Evolutionary conservation across 2,113 vertebrate genomes (phyloP), one percentile per base, ranked within the genome.

Genomic region (Pedetes capensis): DNA sequence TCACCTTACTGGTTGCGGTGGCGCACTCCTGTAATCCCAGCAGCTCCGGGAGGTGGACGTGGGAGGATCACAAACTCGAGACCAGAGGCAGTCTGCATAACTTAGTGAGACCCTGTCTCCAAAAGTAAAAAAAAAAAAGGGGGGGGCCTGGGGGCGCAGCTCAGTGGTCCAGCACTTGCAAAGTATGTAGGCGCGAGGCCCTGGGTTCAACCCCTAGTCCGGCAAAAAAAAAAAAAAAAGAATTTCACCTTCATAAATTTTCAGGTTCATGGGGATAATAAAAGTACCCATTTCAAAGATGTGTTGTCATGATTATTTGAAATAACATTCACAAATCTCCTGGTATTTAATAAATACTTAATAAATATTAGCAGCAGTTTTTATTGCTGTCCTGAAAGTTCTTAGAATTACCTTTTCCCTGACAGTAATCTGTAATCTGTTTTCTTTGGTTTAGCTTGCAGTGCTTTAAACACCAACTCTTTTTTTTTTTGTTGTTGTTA

Each of bases 391-490:
- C 34, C 14, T 49, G 18, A 61, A 75, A 66, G 16, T 72, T 94
- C 61, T 90, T 87, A 55, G 37, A 83, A 47, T 84, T 72, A 4
- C 53, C 27, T 51, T 78, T 79, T 49, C 5, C 29, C 25, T 32
- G 8, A 72, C 32, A 59, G 44, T 85, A 69, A 83, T 92, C 66
- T 81, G 1, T 76, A 66, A 84, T 75, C 13, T 64, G 20, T 12
- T 72, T 75, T 94, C 34, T 69, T 47, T 82, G 72, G 8, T 42
- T 85, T 29, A 51, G 39, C 64, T 72, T 37, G 61, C 20, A 57
- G 1, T 79, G 44, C 95, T 95, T 94, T 94, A 82, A 76, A 91
- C 32, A 75, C 49, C 18, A 87, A 10, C 29, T 81, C 16, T 63
- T 53, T 39, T 80, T 75, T n/a, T n/a, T n/a, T n/a, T n/a, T 22